Conservation (phyloP, 2,797 vertebrate genomes). For the Moxostoma hubbsi region DNA sequence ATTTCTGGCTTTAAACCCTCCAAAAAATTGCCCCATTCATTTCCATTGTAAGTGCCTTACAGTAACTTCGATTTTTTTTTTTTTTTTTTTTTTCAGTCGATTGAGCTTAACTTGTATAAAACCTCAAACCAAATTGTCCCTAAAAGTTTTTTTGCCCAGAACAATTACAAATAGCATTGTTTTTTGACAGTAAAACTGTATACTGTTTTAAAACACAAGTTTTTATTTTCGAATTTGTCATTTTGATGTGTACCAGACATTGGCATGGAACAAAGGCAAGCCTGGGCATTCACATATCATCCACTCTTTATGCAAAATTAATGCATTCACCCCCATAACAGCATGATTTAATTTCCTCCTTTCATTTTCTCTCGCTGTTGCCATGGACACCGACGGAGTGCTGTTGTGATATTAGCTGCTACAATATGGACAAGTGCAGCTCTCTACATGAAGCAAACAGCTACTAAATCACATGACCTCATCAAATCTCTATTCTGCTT, state of each 20-base stretch:
- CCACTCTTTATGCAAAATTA: conserved; percentile 72
- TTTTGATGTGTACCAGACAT: conserved; percentile 14
- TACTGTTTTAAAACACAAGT: no score
- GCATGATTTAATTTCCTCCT: conserved; percentile 61
- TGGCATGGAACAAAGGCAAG: conserved; percentile 65
- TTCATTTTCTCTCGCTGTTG: conserved; percentile 67
- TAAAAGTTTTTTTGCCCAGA: no score
- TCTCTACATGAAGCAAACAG: conserved; percentile 53
- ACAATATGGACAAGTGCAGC: conserved; percentile 73
- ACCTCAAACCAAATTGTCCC: no score
- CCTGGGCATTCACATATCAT: conserved; percentile 59
- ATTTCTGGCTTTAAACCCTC: no score
- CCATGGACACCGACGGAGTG: conserved; percentile 71
- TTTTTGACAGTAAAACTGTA: no score
- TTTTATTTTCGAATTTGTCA: conserved; percentile 8
- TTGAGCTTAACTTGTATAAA: no score
- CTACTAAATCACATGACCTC: conserved; percentile 57
- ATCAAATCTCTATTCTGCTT: conserved; percentile 53
- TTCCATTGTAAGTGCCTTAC: no score
- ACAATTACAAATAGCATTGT: no score
- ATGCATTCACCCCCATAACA: conserved; percentile 67
- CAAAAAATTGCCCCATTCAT: no score
- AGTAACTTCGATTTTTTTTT: no score
- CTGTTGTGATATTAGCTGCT: conserved; percentile 73
- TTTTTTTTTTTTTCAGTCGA: no score